These are phyloP conservation scores for Lamproptera curius DNA, from an alignment of 2,888 invertebrate genomes.

Conservation along the genomic window DNA sequence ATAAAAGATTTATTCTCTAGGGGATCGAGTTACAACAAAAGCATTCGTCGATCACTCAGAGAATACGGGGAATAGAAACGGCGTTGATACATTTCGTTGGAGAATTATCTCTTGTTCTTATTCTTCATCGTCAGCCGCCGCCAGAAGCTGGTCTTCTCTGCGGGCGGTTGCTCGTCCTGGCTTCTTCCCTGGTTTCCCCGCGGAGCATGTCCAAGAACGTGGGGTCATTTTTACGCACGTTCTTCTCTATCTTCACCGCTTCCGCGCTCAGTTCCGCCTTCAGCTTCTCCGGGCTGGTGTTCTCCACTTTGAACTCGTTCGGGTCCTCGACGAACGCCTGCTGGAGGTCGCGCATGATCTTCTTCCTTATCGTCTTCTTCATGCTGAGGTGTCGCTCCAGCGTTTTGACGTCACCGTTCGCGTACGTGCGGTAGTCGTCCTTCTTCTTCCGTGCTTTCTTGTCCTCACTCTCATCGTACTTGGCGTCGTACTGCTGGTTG, in stretches of 20 bases:
- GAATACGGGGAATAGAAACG: conserved; percentile 34
- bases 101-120: conserved; percentile 80
- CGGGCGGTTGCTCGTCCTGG: conserved; percentile 67
- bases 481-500: conserved; percentile 73
- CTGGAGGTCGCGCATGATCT: conserved; percentile 90
- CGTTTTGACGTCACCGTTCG: conserved; percentile 84
- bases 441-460: conserved; percentile 81
- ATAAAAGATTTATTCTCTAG: conserved; percentile 11
- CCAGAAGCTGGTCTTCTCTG: conserved; percentile 82
- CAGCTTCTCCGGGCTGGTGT: conserved; percentile 82
- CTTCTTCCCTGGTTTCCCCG: conserved; percentile 75
- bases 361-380: conserved; percentile 92
- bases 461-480: conserved; percentile 70
- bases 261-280: conserved; percentile 83
- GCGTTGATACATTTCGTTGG: conserved; percentile 43
- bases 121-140: conserved; percentile 84
- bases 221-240: conserved; percentile 75
- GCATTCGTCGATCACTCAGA: conserved; percentile 12
- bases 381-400: conserved; percentile 89
- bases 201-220: conserved; percentile 83
- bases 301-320: conserved; percentile 84
- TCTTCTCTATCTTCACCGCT: conserved; percentile 80
- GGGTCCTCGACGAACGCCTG: conserved; percentile 86
- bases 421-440: conserved; percentile 82
- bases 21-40: background rate